Evolutionary conservation across 2,888 invertebrate species (phyloP), one percentile per base, ranked within the genome.

Genomic region (Nymphalis urticae): DNA sequence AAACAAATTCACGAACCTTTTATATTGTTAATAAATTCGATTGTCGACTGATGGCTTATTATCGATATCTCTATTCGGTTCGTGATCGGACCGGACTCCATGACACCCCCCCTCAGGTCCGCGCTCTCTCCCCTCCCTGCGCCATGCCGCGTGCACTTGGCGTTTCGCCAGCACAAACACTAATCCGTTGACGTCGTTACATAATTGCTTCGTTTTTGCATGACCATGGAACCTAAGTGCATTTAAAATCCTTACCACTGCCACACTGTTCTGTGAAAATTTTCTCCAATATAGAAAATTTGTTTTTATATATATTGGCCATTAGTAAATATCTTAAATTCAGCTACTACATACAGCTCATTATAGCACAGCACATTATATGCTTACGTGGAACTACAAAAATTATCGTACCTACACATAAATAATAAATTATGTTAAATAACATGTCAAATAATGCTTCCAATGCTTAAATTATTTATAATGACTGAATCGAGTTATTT

Each of bases 151-250:
- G 77, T 84, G 85, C 84, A 80, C 77, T 83, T 90, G 91, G 92
- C 90, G 68, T 51, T 59, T 53, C 72, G 88, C 92, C 92, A 90
- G 79, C 80, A 80, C 80, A 81, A 85, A 82, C 86, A 85, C 90
- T 89, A 90, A 90, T 89, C 87, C 85, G 83, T 86, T 81, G 84
- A 85, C 84, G 83, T 85, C 79, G 85, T 89, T 90, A 89, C 87
- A 88, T 90, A 89, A 90, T 90, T 87, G 86, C 86, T 83, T 80
- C 84, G 86, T 88, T 89, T 89, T 88, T 88, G 79, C 81, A 75
- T 76, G 76, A 80, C 75, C 70, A 56, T 62, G 66, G n/a, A 21
- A 66, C 69, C 62, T 69, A 32, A 48, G 53, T 54, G 62, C 64
- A 69, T 69, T 65, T 48, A 54, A 69, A 69, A 66, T 72, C 58